phyloP scores from a whole-genome alignment of 2,113 vertebrate species.

The Hippocampus zosterae region DNA sequence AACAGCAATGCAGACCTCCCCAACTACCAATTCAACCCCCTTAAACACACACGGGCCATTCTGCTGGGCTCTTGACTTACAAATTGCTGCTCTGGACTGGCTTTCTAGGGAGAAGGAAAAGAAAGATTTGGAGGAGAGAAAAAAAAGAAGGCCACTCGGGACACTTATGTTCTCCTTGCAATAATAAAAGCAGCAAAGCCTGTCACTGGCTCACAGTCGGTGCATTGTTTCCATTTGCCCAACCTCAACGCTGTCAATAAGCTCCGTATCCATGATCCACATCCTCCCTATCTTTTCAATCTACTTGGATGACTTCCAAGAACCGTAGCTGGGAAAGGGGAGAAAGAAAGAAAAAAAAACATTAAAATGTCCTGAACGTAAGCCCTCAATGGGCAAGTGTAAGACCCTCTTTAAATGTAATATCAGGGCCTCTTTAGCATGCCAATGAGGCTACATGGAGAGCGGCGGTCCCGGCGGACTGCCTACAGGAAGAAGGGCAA shows the following conservation, averaged over 20 bases:
- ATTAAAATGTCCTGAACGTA: constrained; percentile 65
- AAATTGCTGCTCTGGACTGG: constrained; percentile 70
- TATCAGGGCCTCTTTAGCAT: constrained; percentile 69
- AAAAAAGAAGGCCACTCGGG: constrained; percentile 60
- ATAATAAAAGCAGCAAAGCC: constrained; percentile 62
- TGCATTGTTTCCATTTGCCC: constrained; percentile 78
- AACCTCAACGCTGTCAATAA: constrained; percentile 69
- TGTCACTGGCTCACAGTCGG: constrained; percentile 76
- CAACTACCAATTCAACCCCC: constrained; percentile 43
- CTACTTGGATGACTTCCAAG: constrained; percentile 67
- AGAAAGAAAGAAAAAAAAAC: constrained; percentile 31
- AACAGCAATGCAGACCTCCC: constrained; percentile 19
- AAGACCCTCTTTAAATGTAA: constrained; percentile 71
- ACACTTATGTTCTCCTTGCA: constrained; percentile 76
- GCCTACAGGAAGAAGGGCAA: constrained; percentile 39
- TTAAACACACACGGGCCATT: constrained; percentile 45
- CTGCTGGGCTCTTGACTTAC: constrained; percentile 71
- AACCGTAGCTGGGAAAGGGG: constrained; percentile 24
- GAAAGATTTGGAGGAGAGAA: constrained; percentile 25
- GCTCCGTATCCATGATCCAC: constrained; percentile 62
- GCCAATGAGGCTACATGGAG: constrained; percentile 63
- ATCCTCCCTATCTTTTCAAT: constrained; percentile 66
- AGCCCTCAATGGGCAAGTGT: constrained; percentile 66
- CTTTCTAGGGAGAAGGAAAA: constrained; percentile 51
- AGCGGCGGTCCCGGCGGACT: constrained; percentile 33